These are phyloP conservation scores for Drosophila triauraria DNA, from an alignment of 1,140 invertebrate genomes.

Conservation along the genomic window DNA sequence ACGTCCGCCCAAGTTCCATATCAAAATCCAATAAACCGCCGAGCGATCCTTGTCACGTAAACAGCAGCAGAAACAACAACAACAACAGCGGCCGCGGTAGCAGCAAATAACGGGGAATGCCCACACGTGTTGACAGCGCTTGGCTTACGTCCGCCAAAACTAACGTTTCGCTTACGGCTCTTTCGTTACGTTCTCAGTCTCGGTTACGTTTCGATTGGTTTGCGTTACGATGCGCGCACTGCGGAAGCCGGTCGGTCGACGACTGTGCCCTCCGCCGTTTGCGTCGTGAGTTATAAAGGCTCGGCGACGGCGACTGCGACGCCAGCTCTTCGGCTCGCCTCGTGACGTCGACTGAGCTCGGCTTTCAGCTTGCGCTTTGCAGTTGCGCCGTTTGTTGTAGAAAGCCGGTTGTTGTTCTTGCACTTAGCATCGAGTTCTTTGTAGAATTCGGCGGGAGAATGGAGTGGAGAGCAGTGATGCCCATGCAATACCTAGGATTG, in stretches of 20 bases:
- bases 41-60: constrained; percentile 25
- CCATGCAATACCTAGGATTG: too few relatives aligned
- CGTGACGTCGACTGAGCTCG: constrained; percentile 7
- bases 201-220: constrained; percentile 1
- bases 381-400: constrained; percentile 16
- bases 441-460: background rate
- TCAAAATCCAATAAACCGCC: constrained; percentile 63
- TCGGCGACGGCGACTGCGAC: background rate
- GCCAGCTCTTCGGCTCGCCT: constrained; percentile 4
- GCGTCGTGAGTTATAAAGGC: constrained; percentile 66
- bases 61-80: constrained; percentile 10
- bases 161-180: constrained; percentile 2
- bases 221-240: constrained; percentile 38
- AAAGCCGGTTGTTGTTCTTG: constrained; percentile 4
- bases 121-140: constrained; percentile 49
- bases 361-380: constrained; percentile 1
- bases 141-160: constrained; percentile 30
- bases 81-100: background rate
- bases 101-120: constrained; percentile 6
- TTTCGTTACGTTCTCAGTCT: constrained; percentile 15
- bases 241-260: constrained; percentile 70
- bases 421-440: too few relatives aligned
- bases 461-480: too few relatives aligned
- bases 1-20: constrained; percentile 29
- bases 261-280: constrained; percentile 56